phyloP scores from a whole-genome alignment of 2,888 invertebrate genomes.

The Caenorhabditis japonica region DNA sequence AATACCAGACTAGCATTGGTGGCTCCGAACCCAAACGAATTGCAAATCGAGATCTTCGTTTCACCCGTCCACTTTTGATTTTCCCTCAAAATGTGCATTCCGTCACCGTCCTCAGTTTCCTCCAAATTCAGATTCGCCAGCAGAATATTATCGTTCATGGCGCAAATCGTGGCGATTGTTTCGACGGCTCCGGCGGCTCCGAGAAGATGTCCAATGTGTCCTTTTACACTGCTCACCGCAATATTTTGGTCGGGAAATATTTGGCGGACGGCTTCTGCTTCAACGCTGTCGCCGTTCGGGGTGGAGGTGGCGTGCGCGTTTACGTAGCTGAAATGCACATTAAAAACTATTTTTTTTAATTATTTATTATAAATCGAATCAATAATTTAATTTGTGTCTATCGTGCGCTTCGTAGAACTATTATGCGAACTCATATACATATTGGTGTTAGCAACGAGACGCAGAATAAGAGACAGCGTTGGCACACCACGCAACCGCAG shows the following conservation, averaged over 20 bases:
- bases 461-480: no score
- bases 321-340: constrained; percentile 83
- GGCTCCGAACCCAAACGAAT: constrained; percentile 99
- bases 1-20: constrained; percentile 85
- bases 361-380: no score
- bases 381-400: no score
- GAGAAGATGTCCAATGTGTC: constrained; percentile 94
- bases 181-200: constrained; percentile 98
- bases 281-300: constrained; percentile 86
- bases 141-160: constrained; percentile 84
- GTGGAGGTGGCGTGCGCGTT: constrained; percentile 99
- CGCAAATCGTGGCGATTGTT: constrained; percentile 87
- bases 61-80: constrained; percentile 81
- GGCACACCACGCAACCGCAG: no score
- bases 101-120: constrained; percentile 79
- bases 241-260: constrained; percentile 49
- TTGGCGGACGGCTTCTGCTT: constrained; percentile 61
- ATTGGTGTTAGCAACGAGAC: no score
- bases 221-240: constrained; percentile 65
- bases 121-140: constrained; percentile 92
- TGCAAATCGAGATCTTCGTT: constrained; percentile 84
- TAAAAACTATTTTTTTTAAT: no score
- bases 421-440: no score
- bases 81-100: constrained; percentile 84
- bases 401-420: no score